Base-by-base conservation (phyloP, 2,888 invertebrate genomes). In the Pandemis corylana region DNA sequence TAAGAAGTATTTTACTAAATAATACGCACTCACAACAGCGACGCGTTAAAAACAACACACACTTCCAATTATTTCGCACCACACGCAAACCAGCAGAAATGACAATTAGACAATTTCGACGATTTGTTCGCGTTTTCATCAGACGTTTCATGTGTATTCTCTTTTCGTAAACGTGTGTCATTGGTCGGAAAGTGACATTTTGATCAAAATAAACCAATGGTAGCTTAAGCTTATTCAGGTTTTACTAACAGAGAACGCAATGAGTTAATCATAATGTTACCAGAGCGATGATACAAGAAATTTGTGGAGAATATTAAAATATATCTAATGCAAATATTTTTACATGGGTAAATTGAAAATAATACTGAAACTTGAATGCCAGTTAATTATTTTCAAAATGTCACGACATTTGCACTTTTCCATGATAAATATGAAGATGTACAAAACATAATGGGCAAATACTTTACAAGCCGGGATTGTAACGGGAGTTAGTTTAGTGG, bases 21-120 rank as follows among this genome's bases (percentile, higher is more conserved):
- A 75, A 59, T 65, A 61, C 28, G 53, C 76, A 83, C 83, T 81
- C 79, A 81, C 64, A 77, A 66, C 44, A 56, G 62, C 62, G 13
- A 67, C 67, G 62, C 53, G 80, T 79, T 69, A 76, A 81, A 80
- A 82, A 80, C 80, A 81, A 80, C 79, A 79, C 81, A 82, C 78
- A 46, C 87, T 83, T 68, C 66, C 71, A 77, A 44, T 28, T 46
- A 75, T 67, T 56, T 73, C 79, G 78, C 81, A 83, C 80, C 80
- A 83, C 80, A 85, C 82, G 83, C 81, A 83, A 80, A 82, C 80
- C 78, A 83, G 83, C 78, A 81, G 81, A 89, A 86, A 87, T 89
- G 88, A 85, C 86, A 88, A 89, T 89, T 86, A 88, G 88, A 85
- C 86, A 88, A 89, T 89, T 86, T 87, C 88, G 88, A 85, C 86